A percentile compares a stretch with the other conserved stretches of the same genome.
Conservation (phyloP, 2,113 vertebrate genomes). For the Amazona guildingii region DNA sequence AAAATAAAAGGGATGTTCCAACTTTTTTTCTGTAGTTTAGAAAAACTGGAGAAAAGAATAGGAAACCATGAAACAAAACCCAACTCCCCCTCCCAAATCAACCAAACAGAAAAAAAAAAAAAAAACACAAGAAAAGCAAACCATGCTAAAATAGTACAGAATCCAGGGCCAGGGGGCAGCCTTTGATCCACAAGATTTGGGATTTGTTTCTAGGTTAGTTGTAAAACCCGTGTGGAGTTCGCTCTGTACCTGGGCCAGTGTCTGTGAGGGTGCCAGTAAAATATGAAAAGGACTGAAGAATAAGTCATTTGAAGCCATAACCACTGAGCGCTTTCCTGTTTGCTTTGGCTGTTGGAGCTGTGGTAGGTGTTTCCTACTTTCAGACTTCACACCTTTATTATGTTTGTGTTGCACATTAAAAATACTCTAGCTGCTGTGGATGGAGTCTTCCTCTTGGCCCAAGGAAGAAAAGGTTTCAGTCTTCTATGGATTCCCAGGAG, state of each 20-base stretch:
- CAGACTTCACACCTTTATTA: slow-evolving; percentile 12
- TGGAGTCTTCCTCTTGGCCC: not conserved
- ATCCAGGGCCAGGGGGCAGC: not conserved
- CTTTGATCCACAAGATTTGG: not conserved
- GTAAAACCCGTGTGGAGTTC: not conserved
- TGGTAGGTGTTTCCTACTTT: slow-evolving; percentile 25
- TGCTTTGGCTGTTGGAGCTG: slow-evolving; percentile 13
- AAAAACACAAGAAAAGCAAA: not conserved
- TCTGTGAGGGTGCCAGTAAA: not conserved
- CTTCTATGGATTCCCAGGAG: not conserved
- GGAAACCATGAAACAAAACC: not conserved
- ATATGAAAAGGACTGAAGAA: not conserved
- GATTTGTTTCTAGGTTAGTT: not conserved
- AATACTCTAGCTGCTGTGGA: not conserved
- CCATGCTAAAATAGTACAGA: not conserved
- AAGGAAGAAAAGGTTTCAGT: not conserved
- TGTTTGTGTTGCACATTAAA: not conserved
- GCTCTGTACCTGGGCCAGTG: not conserved
- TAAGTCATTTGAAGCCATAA: not conserved
- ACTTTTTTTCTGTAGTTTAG: not conserved
- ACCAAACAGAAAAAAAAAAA: not conserved
- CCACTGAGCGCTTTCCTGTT: not conserved
- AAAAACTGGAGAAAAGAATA: not conserved
- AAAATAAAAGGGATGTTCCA: not conserved
- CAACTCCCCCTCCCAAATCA: not conserved